Base-by-base conservation (phyloP, 2,888 invertebrate species). In the Caenorhabditis afra region DNA sequence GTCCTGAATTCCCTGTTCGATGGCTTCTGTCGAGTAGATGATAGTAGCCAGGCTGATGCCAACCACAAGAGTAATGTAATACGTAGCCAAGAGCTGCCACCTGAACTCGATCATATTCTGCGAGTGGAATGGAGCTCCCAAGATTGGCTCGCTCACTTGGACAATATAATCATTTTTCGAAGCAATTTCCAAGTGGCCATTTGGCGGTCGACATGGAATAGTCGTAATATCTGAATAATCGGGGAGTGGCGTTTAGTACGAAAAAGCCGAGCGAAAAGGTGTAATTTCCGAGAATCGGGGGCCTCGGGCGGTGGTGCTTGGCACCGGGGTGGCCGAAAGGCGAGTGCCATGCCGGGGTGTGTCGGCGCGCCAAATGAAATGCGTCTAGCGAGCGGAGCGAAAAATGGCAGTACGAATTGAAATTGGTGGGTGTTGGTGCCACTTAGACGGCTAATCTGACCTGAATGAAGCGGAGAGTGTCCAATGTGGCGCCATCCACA, bases 131-230 rank as follows among this genome's bases (percentile, higher is more conserved):
- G 20, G 4, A 29, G 18, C n/a, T 8, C n/a, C 12, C 4, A 29
- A 47, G 16, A 5, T 3, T 47, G 35, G 20, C 16, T 22, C 37
- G 52, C 86, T 66, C 22, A 84, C 81, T 80, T 80, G 75, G 84
- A 82, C 18, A 84, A 66, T n/a, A 76, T 59, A 45, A 87, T 74
- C 83, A 87, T 87, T 53, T 85, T 81, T 16, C 73, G 57, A 20
- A 87, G 76, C 39, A 87, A 58, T 73, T 80, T 81, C 86, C 86
- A 87, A 16, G 87, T 86, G 20, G 83, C 81, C 84, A 83, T 84
- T 70, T 86, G 85, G 23, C 88, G 79, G 65, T 88, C 88, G 39
- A 88, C 85, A 82, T 88, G 88, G 29, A 88, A 83, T 1, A 88
- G 76, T 16, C 88, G 81, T 23, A 88, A 70, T 64, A 88, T 88